A percentile compares a stretch with the other conserved stretches of the same genome.
Conservation (phyloP, 2,888 invertebrate species). For the Xestoiulus laeticollis region DNA sequence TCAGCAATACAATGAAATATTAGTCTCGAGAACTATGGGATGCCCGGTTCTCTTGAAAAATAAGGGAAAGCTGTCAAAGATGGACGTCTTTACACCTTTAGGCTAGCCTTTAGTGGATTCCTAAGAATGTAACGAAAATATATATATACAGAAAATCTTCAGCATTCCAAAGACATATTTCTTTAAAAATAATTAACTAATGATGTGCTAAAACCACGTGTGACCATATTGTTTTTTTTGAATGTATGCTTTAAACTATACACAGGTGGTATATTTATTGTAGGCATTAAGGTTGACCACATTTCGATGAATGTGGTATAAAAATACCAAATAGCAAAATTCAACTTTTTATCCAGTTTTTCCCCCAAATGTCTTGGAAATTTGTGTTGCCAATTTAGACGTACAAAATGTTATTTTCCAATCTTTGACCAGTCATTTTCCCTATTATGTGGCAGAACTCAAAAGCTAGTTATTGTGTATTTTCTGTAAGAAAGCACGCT, state of each 20-base stretch:
- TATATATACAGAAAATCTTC: not conserved
- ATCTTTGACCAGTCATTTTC: not conserved
- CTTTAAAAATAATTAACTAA: not conserved
- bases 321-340: not conserved
- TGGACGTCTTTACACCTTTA: not conserved
- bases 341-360: not conserved
- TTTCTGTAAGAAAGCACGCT: not conserved
- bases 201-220: too few relatives aligned
- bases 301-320: not conserved
- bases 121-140: not conserved
- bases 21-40: slow-evolving; percentile 9
- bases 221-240: too few relatives aligned
- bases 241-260: too few relatives aligned
- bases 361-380: not conserved
- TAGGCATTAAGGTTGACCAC: not conserved
- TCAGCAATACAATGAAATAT: slow-evolving; percentile 43
- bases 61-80: slow-evolving; percentile 16
- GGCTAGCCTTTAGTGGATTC: not conserved
- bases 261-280: too few relatives aligned
- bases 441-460: slow-evolving; percentile 11
- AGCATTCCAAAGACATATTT: not conserved
- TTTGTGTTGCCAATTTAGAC: not conserved
- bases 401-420: not conserved
- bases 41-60: not conserved
- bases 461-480: not conserved